Evolutionary conservation across 1,140 invertebrate species (phyloP), one percentile per base, ranked within the genome.

Genomic region (Triops longicaudatus): DNA sequence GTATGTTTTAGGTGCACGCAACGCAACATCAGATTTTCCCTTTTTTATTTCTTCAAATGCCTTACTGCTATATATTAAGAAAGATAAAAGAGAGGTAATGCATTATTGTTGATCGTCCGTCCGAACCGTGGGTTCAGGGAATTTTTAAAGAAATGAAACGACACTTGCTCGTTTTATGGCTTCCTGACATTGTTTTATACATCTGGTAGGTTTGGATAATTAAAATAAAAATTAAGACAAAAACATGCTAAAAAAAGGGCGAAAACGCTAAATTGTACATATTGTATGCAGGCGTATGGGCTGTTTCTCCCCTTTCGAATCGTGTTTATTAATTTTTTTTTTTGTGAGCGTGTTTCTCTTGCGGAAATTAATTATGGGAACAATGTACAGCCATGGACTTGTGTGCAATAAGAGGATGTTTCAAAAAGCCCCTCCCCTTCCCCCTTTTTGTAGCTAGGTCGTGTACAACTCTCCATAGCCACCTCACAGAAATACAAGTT

Each of bases 101-200:
- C 50, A 63, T 63, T 63, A 63, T 63, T 63, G n/a, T 63, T 63
- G 50, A 63, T 63, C 50, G 50, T 63, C 50, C 50, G 50, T 63
- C 50, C 50, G 50, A 63, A 63, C 50, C 50, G 50, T 63, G 50
- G 50, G 50, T 63, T 63, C 50, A 63, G 50, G 50, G 50, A 63
- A 63, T 63, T 63, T 37, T 63, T 63, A 63, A 63, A 63, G 50
- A 63, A 63, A 63, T 14, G 50, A 63, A 63, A 37, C 7, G 31
- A 37, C 31, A 37, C 2, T 37, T 63, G 50, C 2, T 63, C 50
- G 50, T 63, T 63, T 37, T 63, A 22, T 63, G n/a, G 50, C 50
- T 63, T 63, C 50, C 50, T 63, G 22, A 63, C 50, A 63, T 63
- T 63, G 50, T 63, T 44, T 63, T 63, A 22, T 63, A 63, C 31